Conservation (phyloP, 2,113 vertebrate species). For the Romanogobio albipinnatus region DNA sequence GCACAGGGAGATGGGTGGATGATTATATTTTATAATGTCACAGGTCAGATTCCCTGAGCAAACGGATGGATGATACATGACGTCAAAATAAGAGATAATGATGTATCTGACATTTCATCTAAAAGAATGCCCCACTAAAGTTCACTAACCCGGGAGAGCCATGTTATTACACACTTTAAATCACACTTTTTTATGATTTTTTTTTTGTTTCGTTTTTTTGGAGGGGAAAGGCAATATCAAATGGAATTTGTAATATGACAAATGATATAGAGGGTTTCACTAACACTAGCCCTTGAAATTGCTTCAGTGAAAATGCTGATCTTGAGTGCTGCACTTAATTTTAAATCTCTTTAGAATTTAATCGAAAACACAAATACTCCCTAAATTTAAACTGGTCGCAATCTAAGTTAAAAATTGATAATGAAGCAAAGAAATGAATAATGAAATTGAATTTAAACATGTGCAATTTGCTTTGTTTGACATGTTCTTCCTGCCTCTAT, state of each 20-base stretch:
- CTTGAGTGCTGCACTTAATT: background rate
- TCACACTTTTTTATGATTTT: background rate
- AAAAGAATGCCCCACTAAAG: background rate
- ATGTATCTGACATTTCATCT: constrained; percentile 40
- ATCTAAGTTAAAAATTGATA: background rate
- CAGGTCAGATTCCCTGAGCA: constrained; percentile 17
- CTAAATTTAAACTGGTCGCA: background rate
- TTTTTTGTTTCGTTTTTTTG: background rate
- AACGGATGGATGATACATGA: constrained; percentile 18
- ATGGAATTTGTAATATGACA: background rate
- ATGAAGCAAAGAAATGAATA: background rate
- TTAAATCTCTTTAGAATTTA: background rate
- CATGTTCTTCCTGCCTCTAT: background rate
- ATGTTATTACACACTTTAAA: constrained; percentile 2
- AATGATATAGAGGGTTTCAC: background rate
- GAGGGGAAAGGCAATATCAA: background rate
- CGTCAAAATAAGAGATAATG: constrained; percentile 33
- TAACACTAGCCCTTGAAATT: background rate
- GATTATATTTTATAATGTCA: constrained; percentile 22
- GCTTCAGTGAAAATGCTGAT: background rate
- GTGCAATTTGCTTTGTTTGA: background rate
- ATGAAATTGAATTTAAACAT: background rate
- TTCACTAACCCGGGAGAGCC: background rate
- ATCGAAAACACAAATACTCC: background rate
- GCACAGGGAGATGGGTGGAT: background rate